These are phyloP conservation scores for Heliocidaris erythrogramma DNA, from an alignment of 35 echinoderm and acorn worm species.

Conservation along the genomic window DNA sequence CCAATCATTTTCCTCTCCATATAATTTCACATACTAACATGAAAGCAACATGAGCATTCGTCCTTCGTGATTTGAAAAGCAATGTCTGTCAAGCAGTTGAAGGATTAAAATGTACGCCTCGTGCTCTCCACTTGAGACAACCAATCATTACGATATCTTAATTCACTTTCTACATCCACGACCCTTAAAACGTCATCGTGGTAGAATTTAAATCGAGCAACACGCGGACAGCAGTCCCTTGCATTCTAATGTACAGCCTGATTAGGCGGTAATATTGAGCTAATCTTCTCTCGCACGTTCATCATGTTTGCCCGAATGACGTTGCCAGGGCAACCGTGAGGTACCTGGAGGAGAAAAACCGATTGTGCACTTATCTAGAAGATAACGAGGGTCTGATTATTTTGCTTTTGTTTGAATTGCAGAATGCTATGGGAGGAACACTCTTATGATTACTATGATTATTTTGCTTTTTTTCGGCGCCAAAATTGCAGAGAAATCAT, in stretches of 20 bases:
- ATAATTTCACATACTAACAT: too few relatives aligned
- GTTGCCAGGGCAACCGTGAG: slow-evolving; percentile 27
- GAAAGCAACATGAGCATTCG: too few relatives aligned
- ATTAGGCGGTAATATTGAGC: slow-evolving; percentile 36
- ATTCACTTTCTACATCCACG: background rate
- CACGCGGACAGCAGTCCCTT: background rate
- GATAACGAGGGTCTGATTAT: slow-evolving; percentile 16
- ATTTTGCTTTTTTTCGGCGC: background rate
- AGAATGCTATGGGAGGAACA: background rate
- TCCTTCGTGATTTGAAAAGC: too few relatives aligned
- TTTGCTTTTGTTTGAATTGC: slow-evolving; percentile 4
- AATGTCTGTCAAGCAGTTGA: background rate
- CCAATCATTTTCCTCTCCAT: too few relatives aligned
- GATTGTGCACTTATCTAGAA: background rate
- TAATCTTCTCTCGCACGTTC: slow-evolving; percentile 43
- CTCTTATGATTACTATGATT: background rate
- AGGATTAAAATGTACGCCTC: too few relatives aligned
- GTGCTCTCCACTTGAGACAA: background rate
- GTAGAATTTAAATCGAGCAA: background rate
- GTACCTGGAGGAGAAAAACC: slow-evolving; percentile 33
- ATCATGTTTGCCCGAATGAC: slow-evolving; percentile 45
- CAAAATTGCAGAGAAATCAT: too few relatives aligned
- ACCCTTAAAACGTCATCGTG: background rate
- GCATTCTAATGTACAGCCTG: background rate
- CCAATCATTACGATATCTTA: background rate